Base-by-base conservation (phyloP, 2,113 vertebrate species). In the Lycaon pictus region DNA sequence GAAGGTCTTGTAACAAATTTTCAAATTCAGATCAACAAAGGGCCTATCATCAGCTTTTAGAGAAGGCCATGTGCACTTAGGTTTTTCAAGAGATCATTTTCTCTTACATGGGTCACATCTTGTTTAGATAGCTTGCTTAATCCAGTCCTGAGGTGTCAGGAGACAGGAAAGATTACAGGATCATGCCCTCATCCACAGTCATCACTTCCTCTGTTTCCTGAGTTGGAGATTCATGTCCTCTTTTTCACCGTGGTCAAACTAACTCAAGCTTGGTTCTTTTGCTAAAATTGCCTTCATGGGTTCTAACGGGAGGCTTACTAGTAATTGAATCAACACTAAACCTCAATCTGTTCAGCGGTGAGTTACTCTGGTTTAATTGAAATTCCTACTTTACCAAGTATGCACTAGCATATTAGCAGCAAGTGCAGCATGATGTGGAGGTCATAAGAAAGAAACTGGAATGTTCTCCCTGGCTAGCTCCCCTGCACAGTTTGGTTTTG, bases 221-320 rank as follows among this genome's bases (percentile, higher is more conserved):
- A 82, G 37, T 37, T 69, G 12, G 23, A 90, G 53, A 90, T 25
- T 63, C 25, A 55, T 27, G 53, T 56, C 17, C 53, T 94, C 29
- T 63, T 93, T 62, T 60, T 77, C 67, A 51, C 27, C 51, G 35
- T 11, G 32, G 53, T 56, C 62, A 83, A 79, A 88, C 37, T 51
- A 55, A 81, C 55, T 95, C 72, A 80, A 90, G 19, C 17, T 60
- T 87, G n/a, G 80, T 35, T 93, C 55, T 93, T 89, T n/a, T 93
- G 65, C 79, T 93, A 88, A 93, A 67, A 77, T 32, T 51, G 55
- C 5, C 62, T 67, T 86, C 37, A 79, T 15, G 15, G n/a, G 86
- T 89, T 88, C 79, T 67, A 77, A 91, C 88, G 48, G 62, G n/a
- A 94, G 43, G 43, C 32, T 67, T n/a, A 71, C 32, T 58, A 90